Conservation (phyloP, 1,140 invertebrate genomes). For the Bombus pascuorum region DNA sequence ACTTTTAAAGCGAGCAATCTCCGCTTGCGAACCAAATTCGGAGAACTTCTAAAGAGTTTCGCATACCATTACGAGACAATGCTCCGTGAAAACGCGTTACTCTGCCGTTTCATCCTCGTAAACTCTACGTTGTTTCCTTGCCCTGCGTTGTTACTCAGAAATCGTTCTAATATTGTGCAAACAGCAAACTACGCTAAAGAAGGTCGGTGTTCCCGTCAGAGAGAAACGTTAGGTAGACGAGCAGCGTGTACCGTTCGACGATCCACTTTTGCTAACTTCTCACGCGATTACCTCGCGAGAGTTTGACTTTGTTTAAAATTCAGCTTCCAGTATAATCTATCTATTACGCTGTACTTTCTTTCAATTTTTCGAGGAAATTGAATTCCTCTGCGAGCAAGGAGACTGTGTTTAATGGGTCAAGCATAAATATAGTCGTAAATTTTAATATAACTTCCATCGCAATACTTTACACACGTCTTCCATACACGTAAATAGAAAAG, state of each 20-base stretch:
- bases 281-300: neutral
- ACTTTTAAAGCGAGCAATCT: neutral
- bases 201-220: neutral
- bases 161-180: conserved; percentile 22
- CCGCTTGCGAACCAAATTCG: conserved; percentile 13
- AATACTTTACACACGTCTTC: neutral
- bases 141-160: neutral
- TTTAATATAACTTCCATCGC: neutral
- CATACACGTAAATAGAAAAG: neutral
- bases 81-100: neutral
- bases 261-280: conserved; percentile 7
- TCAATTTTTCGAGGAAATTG: conserved; percentile 7
- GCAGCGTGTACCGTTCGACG: neutral
- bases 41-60: conserved; percentile 11
- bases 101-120: neutral
- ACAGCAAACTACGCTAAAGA: neutral
- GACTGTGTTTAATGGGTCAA: neutral
- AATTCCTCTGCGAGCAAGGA: neutral
- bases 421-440: neutral
- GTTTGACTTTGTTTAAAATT: conserved; percentile 40
- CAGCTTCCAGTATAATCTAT: conserved; percentile 12
- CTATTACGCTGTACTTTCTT: conserved; percentile 13
- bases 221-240: neutral
- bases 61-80: conserved; percentile 30
- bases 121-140: neutral